These are phyloP conservation scores for Uromys caudimaculatus DNA, from an alignment of 2,797 vertebrate species.

Conservation along the genomic window DNA sequence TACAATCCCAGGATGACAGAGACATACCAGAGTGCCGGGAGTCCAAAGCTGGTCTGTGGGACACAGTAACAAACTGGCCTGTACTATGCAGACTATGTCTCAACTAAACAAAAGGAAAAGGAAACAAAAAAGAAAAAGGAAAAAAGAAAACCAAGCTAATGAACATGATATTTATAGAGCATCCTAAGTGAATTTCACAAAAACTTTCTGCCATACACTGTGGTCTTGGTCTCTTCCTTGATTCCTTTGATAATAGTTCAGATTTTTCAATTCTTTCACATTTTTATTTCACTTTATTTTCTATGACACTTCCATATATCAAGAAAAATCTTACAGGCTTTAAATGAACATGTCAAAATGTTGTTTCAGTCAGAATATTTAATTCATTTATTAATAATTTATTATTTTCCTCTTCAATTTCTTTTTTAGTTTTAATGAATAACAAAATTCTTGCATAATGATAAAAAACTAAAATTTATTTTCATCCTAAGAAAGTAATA, in stretches of 20 bases:
- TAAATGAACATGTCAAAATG: neutral
- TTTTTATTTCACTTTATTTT: neutral
- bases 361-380: neutral
- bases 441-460: neutral
- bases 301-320: neutral
- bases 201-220: neutral
- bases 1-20: neutral
- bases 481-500: neutral
- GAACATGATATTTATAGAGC: neutral
- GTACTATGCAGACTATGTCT: neutral
- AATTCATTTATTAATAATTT: neutral
- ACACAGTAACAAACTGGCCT: neutral
- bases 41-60: neutral
- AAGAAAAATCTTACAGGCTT: neutral
- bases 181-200: neutral
- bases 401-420: neutral
- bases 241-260: neutral
- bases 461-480: neutral
- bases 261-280: neutral
- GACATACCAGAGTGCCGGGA: neutral
- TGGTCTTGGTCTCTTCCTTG: fast-evolving
- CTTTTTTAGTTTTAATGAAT: conserved; percentile 14
- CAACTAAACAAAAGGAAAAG: neutral
- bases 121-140: neutral
- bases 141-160: neutral